phyloP scores from a whole-genome alignment of 2,113 vertebrate species.

The Benitochromis conjunctus region DNA sequence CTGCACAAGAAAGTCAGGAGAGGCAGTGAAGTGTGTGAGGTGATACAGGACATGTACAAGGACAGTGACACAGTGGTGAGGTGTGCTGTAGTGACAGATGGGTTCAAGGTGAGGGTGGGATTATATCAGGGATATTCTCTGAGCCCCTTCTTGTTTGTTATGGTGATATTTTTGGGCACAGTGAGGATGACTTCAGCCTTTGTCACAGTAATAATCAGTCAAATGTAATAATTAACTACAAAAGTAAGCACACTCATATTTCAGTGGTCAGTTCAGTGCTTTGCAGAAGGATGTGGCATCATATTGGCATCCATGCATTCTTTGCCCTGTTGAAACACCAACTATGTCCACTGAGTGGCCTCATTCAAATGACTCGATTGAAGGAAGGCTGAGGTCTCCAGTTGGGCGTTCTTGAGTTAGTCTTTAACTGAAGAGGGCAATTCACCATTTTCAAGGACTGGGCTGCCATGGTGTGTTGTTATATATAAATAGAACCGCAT shows the following conservation, averaged over 20 bases:
- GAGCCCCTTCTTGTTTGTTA: not conserved
- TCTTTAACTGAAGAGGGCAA: not conserved
- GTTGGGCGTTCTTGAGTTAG: not conserved
- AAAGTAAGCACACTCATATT: not conserved
- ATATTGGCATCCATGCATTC: not conserved
- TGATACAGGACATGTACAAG: not conserved
- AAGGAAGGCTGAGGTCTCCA: not conserved
- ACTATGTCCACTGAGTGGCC: not conserved
- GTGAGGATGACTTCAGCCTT: not conserved
- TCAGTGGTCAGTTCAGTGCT: not conserved
- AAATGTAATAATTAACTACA: not conserved
- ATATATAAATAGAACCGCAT: not conserved
- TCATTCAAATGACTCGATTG: not conserved
- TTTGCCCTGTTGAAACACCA: not conserved
- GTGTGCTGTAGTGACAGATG: not conserved
- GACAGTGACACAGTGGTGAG: not conserved
- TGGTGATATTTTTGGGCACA: not conserved
- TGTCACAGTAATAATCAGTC: not conserved
- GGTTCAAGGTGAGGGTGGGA: not conserved
- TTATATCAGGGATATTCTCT: not conserved
- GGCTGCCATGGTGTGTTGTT: not conserved
- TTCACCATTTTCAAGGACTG: not conserved
- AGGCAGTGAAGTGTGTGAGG: not conserved
- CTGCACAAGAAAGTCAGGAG: not conserved
- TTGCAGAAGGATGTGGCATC: not conserved